phyloP scores from a whole-genome alignment of 2,888 invertebrate species.

The Coleophora deauratella region DNA sequence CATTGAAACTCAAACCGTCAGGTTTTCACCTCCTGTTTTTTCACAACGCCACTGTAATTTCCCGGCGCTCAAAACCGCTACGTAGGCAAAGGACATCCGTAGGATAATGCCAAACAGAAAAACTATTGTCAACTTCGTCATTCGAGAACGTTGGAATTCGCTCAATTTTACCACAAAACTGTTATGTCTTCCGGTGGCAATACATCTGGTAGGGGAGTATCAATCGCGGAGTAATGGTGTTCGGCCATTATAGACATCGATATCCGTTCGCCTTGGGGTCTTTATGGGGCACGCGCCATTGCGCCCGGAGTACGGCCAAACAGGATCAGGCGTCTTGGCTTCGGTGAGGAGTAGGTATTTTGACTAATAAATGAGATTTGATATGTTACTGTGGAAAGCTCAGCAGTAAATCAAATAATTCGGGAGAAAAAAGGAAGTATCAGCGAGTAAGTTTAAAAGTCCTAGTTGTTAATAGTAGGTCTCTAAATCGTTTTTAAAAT shows the following conservation, averaged over 20 bases:
- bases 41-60: neutral
- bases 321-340: constrained; percentile 4
- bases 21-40: no score
- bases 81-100: no score
- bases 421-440: no score
- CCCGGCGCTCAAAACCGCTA: neutral
- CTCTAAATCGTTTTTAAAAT: no score
- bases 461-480: no score
- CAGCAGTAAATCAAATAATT: no score
- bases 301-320: constrained; percentile 33
- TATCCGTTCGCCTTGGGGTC: constrained; percentile 62
- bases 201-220: constrained; percentile 64
- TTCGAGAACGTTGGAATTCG: constrained; percentile 30
- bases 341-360: no score
- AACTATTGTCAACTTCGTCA: neutral
- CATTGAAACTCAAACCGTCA: no score
- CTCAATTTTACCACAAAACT: constrained; percentile 71
- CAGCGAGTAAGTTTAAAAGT: no score
- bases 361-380: no score
- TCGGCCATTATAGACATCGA: constrained; percentile 69
- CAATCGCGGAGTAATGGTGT: constrained; percentile 71
- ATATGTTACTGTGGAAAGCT: no score
- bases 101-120: no score
- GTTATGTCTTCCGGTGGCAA: constrained; percentile 69
- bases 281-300: constrained; percentile 71